phyloP scores from a whole-genome alignment of 2,797 vertebrate species.

The Otus scops region DNA sequence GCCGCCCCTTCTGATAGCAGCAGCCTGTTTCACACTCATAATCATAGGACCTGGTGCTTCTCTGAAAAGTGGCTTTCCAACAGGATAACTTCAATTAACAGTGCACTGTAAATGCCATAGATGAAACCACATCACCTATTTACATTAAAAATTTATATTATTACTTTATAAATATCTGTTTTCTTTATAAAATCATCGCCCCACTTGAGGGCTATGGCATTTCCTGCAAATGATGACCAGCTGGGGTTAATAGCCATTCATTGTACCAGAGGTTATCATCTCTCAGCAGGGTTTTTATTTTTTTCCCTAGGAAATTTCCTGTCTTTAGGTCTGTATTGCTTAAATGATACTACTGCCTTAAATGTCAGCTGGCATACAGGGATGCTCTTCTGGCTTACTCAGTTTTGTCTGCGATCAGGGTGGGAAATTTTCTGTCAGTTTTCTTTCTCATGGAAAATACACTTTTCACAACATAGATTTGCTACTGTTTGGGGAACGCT shows the following conservation, averaged over 20 bases:
- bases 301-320: not conserved
- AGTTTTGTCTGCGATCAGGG: not conserved
- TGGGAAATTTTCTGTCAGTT: not conserved
- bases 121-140: not conserved
- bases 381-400: not conserved
- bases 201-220: not conserved
- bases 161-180: not conserved
- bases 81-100: not conserved
- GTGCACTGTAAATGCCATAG: not conserved
- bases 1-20: not conserved
- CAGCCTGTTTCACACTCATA: not conserved
- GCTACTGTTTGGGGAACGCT: not conserved
- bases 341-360: not conserved
- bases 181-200: not conserved
- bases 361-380: not conserved
- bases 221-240: not conserved
- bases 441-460: constrained; percentile 6
- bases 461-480: not conserved
- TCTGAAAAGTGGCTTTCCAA: not conserved
- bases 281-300: not conserved
- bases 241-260: not conserved
- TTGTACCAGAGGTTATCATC: not conserved
- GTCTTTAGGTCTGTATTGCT: not conserved
- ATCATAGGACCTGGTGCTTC: not conserved
- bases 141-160: not conserved